Conservation (phyloP, 2,888 invertebrate genomes). For the Amphipyra berbera region DNA sequence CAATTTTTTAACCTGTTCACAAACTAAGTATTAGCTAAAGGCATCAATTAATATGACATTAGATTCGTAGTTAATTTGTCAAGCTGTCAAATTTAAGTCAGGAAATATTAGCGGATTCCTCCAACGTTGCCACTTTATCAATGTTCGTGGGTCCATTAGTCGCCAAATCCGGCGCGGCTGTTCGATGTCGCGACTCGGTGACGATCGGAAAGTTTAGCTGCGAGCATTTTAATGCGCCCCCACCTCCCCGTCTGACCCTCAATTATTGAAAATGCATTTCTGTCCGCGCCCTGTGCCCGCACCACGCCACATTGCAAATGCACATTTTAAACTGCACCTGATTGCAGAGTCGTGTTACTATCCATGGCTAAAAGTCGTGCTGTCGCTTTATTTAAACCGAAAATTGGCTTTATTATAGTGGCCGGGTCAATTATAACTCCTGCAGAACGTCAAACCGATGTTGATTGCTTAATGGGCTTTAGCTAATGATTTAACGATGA, state of each 20-base stretch:
- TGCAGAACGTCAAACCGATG: conserved; percentile 48
- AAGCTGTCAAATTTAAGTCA: too few species aligned
- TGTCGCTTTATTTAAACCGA: conserved; percentile 81
- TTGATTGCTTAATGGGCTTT: conserved; percentile 46
- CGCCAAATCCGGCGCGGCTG: conserved; percentile 58
- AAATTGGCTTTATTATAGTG: conserved; percentile 71
- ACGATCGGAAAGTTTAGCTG: conserved; percentile 83
- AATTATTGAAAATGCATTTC: conserved; percentile 90
- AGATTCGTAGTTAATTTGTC: too few species aligned
- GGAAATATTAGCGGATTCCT: neutral
- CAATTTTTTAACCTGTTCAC: too few species aligned
- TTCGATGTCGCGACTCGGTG: conserved; percentile 64
- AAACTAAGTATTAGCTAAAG: too few species aligned
- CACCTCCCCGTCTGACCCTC: conserved; percentile 87
- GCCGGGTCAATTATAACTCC: conserved; percentile 68
- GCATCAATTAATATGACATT: too few species aligned
- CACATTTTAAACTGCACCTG: conserved; percentile 89
- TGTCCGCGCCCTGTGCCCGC: conserved; percentile 84
- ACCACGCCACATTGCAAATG: conserved; percentile 85
- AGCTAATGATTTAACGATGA: conserved; percentile 36
- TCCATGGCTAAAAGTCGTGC: conserved; percentile 83
- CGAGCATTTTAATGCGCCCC: conserved; percentile 84
- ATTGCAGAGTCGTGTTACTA: conserved; percentile 87
- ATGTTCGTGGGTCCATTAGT: conserved; percentile 58
- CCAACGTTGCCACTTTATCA: conserved; percentile 4